Evolutionary conservation across 2,888 invertebrate genomes (phyloP), one percentile per base, ranked within the genome.

Genomic region (Yponomeuta sedellus): DNA sequence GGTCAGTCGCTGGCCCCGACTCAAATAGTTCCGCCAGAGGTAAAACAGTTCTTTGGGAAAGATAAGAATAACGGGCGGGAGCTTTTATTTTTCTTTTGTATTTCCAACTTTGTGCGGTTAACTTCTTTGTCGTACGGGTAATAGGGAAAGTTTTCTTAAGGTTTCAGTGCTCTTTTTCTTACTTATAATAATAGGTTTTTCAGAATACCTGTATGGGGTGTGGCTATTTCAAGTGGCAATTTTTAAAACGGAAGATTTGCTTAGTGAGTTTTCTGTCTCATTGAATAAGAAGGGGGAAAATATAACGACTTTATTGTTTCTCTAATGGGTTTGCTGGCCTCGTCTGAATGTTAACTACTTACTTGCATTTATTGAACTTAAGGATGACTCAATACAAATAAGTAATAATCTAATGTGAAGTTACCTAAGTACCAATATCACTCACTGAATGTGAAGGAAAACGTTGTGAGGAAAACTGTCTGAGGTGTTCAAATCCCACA

Each of bases 1-100:
- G 77, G 76, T 76, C 77, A 70, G 69, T 71, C n/a, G 5, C 64
- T 56, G 63, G 62, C 59, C 25, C 44, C 44, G 44, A 52, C 44
- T 52, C 44, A 16, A 52, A 52, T 52, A 52, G 44, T 52, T 52
- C 44, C 44, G 44, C 44, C 16, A 16, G 44, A 52, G 44, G 44
- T 52, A 52, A 52, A 52, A 52, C 44, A 52, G 44, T 52, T 52
- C 44, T 52, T 16, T 16, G 44, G 16, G 44, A 52, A 52, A 52
- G 44, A 52, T 52, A 52, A 52, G 44, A 59, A 59, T 59, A 59
- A 59, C 59, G 59, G 20, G 12, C 16, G 44, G 16, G 44, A 52
- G 44, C 44, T 52, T 59, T 59, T 59, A 59, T 59, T 59, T 59
- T 59, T 20, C 44, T 52, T 22, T 59, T 59, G 20, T 20, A 22